phyloP scores from a whole-genome alignment of 2,113 vertebrate genomes.

The Ploceus nigricollis region DNA sequence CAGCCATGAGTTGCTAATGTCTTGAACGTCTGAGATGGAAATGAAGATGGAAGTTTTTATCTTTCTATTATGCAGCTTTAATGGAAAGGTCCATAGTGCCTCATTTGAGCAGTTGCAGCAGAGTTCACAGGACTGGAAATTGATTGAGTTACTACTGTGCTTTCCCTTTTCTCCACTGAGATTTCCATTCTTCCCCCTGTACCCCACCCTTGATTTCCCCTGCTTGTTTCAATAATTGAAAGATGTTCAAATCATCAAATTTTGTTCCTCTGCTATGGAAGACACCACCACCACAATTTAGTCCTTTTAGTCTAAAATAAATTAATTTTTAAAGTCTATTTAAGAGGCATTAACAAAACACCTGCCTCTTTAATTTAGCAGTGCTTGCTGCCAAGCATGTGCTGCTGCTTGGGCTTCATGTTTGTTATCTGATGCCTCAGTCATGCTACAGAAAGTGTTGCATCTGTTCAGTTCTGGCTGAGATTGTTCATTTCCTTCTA shows the following conservation, averaged over 20 bases:
- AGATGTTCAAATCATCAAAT: neutral
- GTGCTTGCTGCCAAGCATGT: neutral
- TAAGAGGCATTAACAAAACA: neutral
- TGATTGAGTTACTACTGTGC: neutral
- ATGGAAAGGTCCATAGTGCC: neutral
- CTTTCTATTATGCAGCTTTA: neutral
- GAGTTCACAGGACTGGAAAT: neutral
- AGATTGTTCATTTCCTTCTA: neutral
- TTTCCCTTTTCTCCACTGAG: neutral
- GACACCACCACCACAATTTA: neutral
- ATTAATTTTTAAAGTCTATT: neutral
- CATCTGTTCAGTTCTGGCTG: neutral
- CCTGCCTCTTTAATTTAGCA: neutral
- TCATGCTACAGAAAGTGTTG: neutral
- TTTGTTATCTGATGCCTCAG: neutral
- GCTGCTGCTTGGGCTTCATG: neutral
- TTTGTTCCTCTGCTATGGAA: neutral
- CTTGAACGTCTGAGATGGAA: neutral
- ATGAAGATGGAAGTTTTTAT: neutral
- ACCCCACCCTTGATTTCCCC: rapidly evolving
- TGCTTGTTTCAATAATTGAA: neutral
- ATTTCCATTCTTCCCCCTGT: neutral
- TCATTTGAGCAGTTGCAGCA: neutral
- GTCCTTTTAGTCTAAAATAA: neutral
- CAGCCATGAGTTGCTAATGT: neutral